phyloP scores from a whole-genome alignment of 2,888 invertebrate species.

The Cataglyphis livida region DNA sequence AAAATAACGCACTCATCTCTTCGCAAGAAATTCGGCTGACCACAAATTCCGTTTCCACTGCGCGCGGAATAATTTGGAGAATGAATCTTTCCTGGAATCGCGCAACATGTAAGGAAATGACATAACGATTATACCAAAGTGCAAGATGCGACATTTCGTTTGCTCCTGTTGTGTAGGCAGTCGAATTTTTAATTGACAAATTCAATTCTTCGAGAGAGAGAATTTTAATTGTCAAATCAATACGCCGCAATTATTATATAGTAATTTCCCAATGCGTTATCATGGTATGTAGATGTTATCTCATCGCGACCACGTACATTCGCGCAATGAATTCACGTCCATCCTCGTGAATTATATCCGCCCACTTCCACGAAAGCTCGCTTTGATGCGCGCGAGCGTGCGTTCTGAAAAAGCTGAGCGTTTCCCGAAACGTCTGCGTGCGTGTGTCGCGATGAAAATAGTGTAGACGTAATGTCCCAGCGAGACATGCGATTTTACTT shows the following conservation, averaged over 20 bases:
- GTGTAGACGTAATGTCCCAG: conserved; percentile 41
- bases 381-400: conserved; percentile 18
- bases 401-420: conserved; percentile 34
- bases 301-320: not conserved
- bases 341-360: not conserved
- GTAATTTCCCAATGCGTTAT: not conserved
- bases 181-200: conserved; percentile 1
- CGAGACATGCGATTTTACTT: conserved; percentile 55
- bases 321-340: not conserved
- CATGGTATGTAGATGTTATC: not conserved
- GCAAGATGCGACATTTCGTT: not conserved
- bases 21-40: conserved; percentile 24
- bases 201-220: not conserved
- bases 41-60: conserved; percentile 34
- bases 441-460: conserved; percentile 44
- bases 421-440: conserved; percentile 32
- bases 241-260: not conserved
- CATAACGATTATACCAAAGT: not conserved
- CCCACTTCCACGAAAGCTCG: conserved; percentile 8
- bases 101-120: not conserved
- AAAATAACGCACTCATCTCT: not conserved
- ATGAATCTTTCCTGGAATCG: conserved; percentile 18
- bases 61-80: not conserved
- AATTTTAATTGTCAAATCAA: not conserved
- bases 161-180: not conserved